Conservation (phyloP, 2,888 invertebrate genomes). For the Troides aeacus region DNA sequence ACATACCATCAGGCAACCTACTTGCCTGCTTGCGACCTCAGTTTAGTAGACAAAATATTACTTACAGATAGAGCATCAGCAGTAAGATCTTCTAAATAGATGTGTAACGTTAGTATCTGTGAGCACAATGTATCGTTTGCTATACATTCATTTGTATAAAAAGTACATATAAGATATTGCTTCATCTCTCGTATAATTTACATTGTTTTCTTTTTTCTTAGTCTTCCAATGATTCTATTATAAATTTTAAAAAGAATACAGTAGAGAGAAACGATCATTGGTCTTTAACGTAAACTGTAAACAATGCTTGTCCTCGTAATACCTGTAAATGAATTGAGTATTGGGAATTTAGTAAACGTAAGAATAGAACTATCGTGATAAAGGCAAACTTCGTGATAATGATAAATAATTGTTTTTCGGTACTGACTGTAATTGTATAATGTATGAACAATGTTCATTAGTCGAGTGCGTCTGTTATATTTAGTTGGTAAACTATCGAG, state of each 20-base stretch:
- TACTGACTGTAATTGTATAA: constrained; percentile 77
- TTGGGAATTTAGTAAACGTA: constrained; percentile 75
- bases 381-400: constrained; percentile 77
- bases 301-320: constrained; percentile 9
- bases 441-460: constrained; percentile 79
- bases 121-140: not conserved
- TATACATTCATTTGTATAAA: constrained; percentile 6
- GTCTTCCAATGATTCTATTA: constrained; percentile 35
- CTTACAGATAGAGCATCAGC: too few species aligned
- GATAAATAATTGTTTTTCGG: constrained; percentile 72
- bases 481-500: constrained; percentile 76
- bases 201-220: constrained; percentile 33
- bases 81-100: not conserved
- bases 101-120: not conserved
- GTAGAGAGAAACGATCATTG: constrained; percentile 5
- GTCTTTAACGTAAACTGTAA: not conserved
- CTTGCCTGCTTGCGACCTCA: too few species aligned
- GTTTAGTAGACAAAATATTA: too few species aligned
- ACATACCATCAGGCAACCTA: too few species aligned
- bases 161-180: not conserved
- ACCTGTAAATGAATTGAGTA: constrained; percentile 58
- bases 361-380: constrained; percentile 78
- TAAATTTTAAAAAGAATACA: constrained; percentile 27
- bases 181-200: not conserved
- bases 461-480: constrained; percentile 74